Percentiles rank a stretch among this genome's conserved stretches.
These are phyloP conservation scores for Myiozetetes cayanensis DNA, from an alignment of 2,113 vertebrate species.

Conservation along the genomic window DNA sequence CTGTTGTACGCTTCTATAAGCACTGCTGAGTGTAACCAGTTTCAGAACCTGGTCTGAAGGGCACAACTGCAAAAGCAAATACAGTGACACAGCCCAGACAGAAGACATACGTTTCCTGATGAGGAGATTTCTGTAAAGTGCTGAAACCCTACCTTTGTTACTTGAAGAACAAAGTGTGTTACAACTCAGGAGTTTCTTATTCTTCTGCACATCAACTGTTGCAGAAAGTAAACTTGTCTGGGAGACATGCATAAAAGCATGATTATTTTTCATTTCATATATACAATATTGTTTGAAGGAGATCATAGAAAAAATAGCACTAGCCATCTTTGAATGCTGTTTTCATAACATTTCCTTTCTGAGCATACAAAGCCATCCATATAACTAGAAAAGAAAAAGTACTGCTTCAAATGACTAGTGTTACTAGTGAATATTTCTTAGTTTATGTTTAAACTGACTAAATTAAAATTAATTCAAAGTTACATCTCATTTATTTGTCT, in stretches of 20 bases:
- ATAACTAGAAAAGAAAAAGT: neutral
- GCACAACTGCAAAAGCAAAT: neutral
- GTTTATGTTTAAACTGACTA: neutral
- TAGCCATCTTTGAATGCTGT: neutral
- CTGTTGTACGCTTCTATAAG: neutral
- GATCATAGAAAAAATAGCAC: neutral
- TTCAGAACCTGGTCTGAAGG: neutral
- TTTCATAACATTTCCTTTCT: neutral
- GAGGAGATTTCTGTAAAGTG: neutral
- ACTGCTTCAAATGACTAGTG: neutral
- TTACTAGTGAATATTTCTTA: neutral
- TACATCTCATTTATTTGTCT: neutral
- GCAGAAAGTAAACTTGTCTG: neutral
- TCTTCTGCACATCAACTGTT: neutral
- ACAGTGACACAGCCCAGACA: constrained; percentile 8
- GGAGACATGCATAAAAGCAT: neutral
- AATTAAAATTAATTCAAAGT: neutral
- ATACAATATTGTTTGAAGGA: neutral
- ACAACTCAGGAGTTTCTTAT: neutral
- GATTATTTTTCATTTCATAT: neutral
- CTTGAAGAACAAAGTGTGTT: neutral
- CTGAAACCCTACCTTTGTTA: neutral
- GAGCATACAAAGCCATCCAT: neutral
- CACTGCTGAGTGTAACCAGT: constrained; percentile 19
- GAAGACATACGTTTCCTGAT: neutral